Conservation (phyloP, 2,888 invertebrate genomes). For the Ophraella communa region DNA sequence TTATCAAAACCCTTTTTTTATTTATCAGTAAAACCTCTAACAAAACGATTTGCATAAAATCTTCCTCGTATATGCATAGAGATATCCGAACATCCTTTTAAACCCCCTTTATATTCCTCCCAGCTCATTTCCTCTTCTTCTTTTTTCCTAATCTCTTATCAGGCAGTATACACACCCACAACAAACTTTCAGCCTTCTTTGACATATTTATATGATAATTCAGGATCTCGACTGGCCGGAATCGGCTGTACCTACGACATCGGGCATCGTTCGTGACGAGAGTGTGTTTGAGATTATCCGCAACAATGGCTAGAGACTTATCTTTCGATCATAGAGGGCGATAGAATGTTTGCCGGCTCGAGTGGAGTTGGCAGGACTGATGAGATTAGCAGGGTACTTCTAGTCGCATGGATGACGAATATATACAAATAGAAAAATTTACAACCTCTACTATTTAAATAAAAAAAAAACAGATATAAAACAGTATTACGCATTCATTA, state of each 20-base stretch:
- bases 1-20: too few relatives aligned
- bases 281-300: constrained; percentile 57
- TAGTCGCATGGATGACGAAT: too few relatives aligned
- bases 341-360: constrained; percentile 27
- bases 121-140: constrained; percentile 17
- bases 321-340: constrained; percentile 54
- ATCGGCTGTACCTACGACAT: constrained; percentile 37
- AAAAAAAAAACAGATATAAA: too few relatives aligned
- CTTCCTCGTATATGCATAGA: not conserved
- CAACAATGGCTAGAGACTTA: constrained; percentile 48
- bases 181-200: constrained; percentile 34
- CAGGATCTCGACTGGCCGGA: constrained; percentile 32
- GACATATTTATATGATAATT: constrained; percentile 52
- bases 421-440: too few relatives aligned
- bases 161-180: constrained; percentile 31
- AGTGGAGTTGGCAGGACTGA: constrained; percentile 36
- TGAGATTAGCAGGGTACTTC: constrained; percentile 30
- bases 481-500: too few relatives aligned
- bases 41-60: not conserved
- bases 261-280: constrained; percentile 44
- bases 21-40: too few relatives aligned
- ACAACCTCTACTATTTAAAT: too few relatives aligned
- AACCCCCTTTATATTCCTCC: constrained; percentile 10
- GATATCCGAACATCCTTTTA: not conserved
- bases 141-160: constrained; percentile 35